phyloP scores from a whole-genome alignment of 1,140 invertebrate genomes.

The Platorchestia sp. region DNA sequence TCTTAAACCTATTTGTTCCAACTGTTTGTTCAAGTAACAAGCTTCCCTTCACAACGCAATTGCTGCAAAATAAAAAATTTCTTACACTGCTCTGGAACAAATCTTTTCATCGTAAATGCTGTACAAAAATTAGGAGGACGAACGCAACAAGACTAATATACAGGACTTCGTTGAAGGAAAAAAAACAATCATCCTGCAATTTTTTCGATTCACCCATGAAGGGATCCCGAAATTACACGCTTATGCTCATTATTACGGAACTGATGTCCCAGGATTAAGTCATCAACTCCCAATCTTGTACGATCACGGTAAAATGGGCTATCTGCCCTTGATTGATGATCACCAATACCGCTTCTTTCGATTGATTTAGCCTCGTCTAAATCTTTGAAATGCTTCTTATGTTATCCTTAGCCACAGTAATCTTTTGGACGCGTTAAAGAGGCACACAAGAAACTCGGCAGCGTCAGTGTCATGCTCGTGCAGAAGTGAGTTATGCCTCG shows the following conservation, averaged over 20 bases:
- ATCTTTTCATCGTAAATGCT: neutral
- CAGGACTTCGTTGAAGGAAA: neutral
- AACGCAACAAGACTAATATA: neutral
- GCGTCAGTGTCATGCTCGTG: conserved; percentile 5
- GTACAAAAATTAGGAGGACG: neutral
- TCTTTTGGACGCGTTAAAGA: neutral
- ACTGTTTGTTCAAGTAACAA: neutral
- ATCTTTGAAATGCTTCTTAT: neutral
- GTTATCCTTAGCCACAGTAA: neutral
- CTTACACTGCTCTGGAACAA: neutral
- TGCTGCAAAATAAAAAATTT: neutral
- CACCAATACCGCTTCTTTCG: neutral
- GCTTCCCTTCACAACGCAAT: neutral
- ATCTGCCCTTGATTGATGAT: neutral
- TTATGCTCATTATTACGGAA: neutral
- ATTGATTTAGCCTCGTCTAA: neutral
- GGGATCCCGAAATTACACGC: neutral
- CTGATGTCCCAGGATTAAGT: neutral
- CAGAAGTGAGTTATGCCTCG: conserved; percentile 41
- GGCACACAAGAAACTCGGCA: neutral
- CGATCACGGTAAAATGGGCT: neutral
- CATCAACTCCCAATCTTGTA: neutral
- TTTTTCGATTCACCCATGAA: neutral
- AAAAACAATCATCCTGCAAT: neutral
- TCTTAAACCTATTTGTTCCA: neutral